Evolutionary conservation across 2,113 vertebrate genomes (phyloP).

Genomic region (Sphyrna mokarran): DNA sequence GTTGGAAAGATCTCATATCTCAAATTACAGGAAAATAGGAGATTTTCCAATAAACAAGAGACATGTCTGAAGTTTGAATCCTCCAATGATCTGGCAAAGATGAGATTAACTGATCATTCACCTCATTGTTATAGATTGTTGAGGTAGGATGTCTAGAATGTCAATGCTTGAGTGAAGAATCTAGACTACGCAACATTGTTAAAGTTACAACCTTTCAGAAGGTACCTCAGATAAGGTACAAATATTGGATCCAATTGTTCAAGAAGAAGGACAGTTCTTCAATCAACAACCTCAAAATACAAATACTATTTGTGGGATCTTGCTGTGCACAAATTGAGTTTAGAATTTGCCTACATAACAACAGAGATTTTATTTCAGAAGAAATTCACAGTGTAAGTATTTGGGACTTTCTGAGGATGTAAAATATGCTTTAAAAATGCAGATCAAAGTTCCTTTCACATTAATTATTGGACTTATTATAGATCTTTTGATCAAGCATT

Average conservation of each 20-base stretch:
- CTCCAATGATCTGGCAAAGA: neutral
- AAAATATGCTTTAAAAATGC: neutral
- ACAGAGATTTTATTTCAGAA: neutral
- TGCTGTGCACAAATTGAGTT: neutral
- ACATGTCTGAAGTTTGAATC: neutral
- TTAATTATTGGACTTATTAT: neutral
- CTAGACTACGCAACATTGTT: neutral
- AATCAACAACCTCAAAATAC: neutral
- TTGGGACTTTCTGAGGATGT: neutral
- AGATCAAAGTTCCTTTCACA: neutral
- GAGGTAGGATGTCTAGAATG: neutral
- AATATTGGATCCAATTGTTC: neutral
- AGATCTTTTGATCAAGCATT: neutral
- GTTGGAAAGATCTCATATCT: too few relatives aligned
- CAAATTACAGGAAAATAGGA: neutral
- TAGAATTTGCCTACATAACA: neutral
- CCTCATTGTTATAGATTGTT: neutral
- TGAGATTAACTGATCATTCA: neutral
- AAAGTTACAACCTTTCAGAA: neutral
- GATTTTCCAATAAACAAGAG: neutral
- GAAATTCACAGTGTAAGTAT: neutral
- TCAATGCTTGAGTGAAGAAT: neutral
- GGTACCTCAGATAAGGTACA: neutral
- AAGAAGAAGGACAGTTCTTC: neutral
- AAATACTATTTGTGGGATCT: neutral